Evolutionary conservation across 1,140 invertebrate species (phyloP), one percentile per base, ranked within the genome.

Genomic region (Drosophila ananassae): DNA sequence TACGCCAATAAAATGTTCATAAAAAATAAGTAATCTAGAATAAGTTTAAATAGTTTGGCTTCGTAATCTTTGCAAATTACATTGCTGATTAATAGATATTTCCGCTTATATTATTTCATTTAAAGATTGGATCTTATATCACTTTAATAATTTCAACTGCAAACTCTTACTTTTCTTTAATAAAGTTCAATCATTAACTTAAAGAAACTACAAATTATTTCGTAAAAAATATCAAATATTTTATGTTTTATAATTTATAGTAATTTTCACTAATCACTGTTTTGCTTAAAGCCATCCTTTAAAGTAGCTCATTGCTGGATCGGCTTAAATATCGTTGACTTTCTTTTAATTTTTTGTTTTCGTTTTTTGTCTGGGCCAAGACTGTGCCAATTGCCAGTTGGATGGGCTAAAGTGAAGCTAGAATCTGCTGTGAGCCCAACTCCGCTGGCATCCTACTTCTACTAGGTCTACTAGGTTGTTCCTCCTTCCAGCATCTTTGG

Each of bases 291-390:
- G 24, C 50, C 22, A 37, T 79, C 74, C 74, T 69, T 69, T 82
- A 61, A 82, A 79, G 80, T 67, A 85, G 81, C 81, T 81, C 82
- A 74, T 77, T 60, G 50, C 46, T 22, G 47, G 72, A 84, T 73
- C 77, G 81, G 68, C 60, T 85, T 66, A 77, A 85, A 77, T 85
- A 77, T 63, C 77, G 60, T 32, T 25, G 57, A 58, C 32, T 77
- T 74, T 63, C 59, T 46, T 66, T 51, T 41, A 57, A 37, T 55
- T 28, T 58, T 21, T 21, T 44, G 34, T 46, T 66, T 51, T 41
- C 57, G 30, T 59, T 28, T 58, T 5, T 17, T 8, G 4, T 24
- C 47, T 44, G 34, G 47, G 22, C 64, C 73, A 59, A 32, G 77
- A 62, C 50, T 62, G 62, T 60, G 78, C 66, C 57, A 73, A 77